Conservation (phyloP, 2,797 vertebrate species). For the Protosalanx chinensis region DNA sequence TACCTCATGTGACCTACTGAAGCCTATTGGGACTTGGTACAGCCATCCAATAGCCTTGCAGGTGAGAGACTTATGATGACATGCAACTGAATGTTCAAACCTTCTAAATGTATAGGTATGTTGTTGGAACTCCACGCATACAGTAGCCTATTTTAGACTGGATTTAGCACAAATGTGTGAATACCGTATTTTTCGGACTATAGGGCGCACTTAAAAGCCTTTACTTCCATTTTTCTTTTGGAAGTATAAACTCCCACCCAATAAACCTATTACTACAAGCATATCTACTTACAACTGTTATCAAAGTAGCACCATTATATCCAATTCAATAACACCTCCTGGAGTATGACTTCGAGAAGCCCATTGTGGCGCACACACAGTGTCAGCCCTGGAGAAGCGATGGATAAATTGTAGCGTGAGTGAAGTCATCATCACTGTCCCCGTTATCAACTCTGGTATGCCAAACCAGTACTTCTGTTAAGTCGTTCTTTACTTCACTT, state of each 20-base stretch:
- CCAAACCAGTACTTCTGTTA: constrained; percentile 37
- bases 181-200: no score
- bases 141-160: background rate
- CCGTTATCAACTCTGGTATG: background rate
- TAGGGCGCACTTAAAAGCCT: no score
- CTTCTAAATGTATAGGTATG: background rate
- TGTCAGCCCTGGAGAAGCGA: background rate
- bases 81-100: background rate
- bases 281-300: background rate
- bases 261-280: background rate
- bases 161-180: background rate
- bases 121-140: background rate
- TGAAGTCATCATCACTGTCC: background rate
- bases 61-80: constrained; percentile 24
- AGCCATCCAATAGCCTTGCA: constrained; percentile 14
- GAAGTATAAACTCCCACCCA: background rate
- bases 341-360: background rate
- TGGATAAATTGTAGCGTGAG: background rate
- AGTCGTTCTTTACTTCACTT: constrained; percentile 23
- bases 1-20: constrained; percentile 49
- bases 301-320: background rate
- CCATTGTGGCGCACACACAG: background rate
- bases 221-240: background rate
- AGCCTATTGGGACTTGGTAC: constrained; percentile 39
- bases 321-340: background rate